Conservation (phyloP, 2,113 vertebrate species). For the Talpa occidentalis region DNA sequence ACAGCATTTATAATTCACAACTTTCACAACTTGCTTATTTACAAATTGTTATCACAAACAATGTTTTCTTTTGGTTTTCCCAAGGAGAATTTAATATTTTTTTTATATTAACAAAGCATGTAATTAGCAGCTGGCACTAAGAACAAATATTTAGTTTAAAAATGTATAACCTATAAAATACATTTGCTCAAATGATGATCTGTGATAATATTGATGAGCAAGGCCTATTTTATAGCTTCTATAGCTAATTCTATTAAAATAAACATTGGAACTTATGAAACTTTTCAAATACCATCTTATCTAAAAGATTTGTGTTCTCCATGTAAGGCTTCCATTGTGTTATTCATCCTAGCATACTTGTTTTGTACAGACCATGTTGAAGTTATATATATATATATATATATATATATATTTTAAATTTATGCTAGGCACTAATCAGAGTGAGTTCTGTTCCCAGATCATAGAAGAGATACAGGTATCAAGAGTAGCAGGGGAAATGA, state of each 20-base stretch:
- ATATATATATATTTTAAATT: no score
- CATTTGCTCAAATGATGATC: background rate
- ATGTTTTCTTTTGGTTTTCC: background rate
- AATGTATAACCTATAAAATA: background rate
- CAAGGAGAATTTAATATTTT: background rate
- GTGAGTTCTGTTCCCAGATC: background rate
- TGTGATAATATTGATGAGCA: background rate
- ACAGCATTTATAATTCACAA: background rate
- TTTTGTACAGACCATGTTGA: constrained; percentile 4
- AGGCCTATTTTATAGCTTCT: background rate
- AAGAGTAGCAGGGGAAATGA: background rate
- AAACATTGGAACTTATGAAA: background rate
- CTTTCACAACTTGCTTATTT: background rate
- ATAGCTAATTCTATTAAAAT: background rate
- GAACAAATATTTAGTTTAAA: constrained; percentile 25
- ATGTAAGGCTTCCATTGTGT: background rate
- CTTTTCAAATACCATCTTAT: background rate
- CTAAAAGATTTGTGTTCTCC: constrained; percentile 12
- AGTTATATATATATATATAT: no score
- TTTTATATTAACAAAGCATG: background rate
- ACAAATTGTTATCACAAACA: background rate
- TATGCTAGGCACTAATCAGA: background rate
- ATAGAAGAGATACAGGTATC: background rate
- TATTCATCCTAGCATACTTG: background rate
- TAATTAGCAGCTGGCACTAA: background rate